Conservation (phyloP, 1,140 invertebrate species). For the Eciton burchellii region DNA sequence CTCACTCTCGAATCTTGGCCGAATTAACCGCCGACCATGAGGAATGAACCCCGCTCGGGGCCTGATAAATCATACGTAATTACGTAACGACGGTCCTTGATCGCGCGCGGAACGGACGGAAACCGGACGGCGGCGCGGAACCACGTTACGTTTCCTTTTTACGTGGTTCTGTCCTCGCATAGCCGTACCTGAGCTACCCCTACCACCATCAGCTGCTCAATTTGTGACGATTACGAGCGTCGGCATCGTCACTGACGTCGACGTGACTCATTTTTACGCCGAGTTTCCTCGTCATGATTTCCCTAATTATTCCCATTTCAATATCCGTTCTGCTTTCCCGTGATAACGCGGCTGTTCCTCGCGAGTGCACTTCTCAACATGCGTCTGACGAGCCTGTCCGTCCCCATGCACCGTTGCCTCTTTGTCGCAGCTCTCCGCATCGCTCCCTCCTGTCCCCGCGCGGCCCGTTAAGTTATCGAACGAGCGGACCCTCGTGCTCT, state of each 20-base stretch:
- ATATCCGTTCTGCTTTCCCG: slow-evolving; percentile 17
- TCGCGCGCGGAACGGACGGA: not conserved
- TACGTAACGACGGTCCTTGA: not conserved
- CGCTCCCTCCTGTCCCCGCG: slow-evolving; percentile 2
- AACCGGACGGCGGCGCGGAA: too few species aligned
- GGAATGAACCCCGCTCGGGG: not conserved
- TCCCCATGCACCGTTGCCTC: not conserved
- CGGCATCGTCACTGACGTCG: slow-evolving; percentile 27
- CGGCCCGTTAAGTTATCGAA: slow-evolving; percentile 60
- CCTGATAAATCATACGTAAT: slow-evolving; percentile 7
- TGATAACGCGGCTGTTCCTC: not conserved
- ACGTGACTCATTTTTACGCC: slow-evolving; percentile 69
- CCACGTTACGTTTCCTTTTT: not conserved
- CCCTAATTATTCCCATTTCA: slow-evolving; percentile 56
- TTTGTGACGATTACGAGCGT: slow-evolving; percentile 62
- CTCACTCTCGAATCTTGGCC: too few species aligned
- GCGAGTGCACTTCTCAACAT: not conserved
- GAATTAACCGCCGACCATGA: too few species aligned
- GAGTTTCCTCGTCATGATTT: slow-evolving; percentile 7
- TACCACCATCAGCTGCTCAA: slow-evolving; percentile 57
- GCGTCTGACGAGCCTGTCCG: not conserved
- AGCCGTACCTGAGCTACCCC: slow-evolving; percentile 65
- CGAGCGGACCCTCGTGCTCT: slow-evolving; percentile 54
- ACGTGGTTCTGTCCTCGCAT: not conserved
- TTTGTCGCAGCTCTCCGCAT: not conserved